Evolutionary conservation across 2,797 vertebrate species (phyloP), one percentile per base, ranked within the genome.

Genomic region (Sardinella longiceps): DNA sequence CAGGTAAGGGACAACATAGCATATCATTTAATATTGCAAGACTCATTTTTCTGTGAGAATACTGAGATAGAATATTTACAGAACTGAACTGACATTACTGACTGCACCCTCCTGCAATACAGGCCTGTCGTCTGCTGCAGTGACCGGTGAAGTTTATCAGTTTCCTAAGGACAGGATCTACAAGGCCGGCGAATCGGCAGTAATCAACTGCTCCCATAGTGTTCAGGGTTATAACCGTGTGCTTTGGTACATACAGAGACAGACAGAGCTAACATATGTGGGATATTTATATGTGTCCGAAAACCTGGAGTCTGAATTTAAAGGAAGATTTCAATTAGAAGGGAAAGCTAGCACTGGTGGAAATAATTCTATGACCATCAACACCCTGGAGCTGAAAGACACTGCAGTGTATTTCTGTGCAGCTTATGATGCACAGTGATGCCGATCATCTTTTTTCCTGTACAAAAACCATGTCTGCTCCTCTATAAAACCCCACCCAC

Each of bases 341-440:
- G 81, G 81, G 53, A 5, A 84, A 37, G 81, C 25, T 12, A 37
- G 2, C 11, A 6, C 9, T 46, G 45, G 11, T 10, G n/a, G 2
- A 23, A 6, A 12, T 3, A n/a, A 25, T 12, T 18, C 0, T 51
- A 51, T 7, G 11, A 18, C 53, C 28, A 30, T 74, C 33, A 23
- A 58, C 46, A 9, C 39, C 1, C 15, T 82, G 14, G 60, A 9
- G 46, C 4, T 43, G 7, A 18, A 83, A 56, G 84, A 89, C 84
- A 87, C 81, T 28, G 88, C 86, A 30, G 56, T 85, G 70, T 90
- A 90, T 81, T 86, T 89, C 77, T 90, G 88, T 85, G 87, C 88
- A 89, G 89, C 85, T 0, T 84, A 20, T 45, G 63, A 88, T 50
- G 45, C 89, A 89, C 89, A 89, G 63, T 84, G 85, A 1, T 43